phyloP scores from a whole-genome alignment of 2,888 invertebrate genomes.

The Zele albiditarsus region DNA sequence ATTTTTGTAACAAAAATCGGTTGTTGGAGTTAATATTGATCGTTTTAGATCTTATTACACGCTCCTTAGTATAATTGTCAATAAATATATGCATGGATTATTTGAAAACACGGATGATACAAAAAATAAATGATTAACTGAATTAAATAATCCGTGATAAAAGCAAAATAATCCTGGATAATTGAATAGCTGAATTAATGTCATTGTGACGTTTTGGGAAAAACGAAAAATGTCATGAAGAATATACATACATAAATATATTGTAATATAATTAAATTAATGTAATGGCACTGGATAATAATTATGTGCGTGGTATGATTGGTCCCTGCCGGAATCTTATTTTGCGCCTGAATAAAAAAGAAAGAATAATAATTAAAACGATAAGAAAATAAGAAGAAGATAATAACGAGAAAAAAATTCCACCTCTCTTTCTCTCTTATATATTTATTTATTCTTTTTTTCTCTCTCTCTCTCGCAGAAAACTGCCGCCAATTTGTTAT shows the following conservation, averaged over 20 bases:
- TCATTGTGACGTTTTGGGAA: not conserved
- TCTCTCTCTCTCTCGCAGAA: not conserved
- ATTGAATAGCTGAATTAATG: slow-evolving; percentile 19
- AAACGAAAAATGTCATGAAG: not conserved
- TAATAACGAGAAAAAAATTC: not conserved
- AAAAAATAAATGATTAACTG: slow-evolving; percentile 37
- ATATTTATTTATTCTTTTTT: not conserved
- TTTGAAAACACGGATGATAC: not conserved
- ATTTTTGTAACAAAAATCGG: slow-evolving; percentile 30
- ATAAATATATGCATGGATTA: slow-evolving; percentile 20
- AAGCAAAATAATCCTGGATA: slow-evolving; percentile 35
- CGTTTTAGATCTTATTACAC: slow-evolving; percentile 43
- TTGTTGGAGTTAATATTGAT: slow-evolving; percentile 36
- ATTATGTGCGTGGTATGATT: not conserved
- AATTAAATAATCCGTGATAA: slow-evolving; percentile 38
- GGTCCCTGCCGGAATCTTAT: not conserved
- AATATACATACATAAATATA: slow-evolving; percentile 6
- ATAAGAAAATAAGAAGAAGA: not conserved
- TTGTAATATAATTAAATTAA: slow-evolving; percentile 31
- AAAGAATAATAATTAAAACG: not conserved
- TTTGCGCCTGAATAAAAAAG: not conserved
- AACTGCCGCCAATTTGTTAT: not conserved
- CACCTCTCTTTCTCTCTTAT: not conserved
- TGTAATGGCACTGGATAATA: slow-evolving; percentile 28
- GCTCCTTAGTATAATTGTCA: slow-evolving; percentile 50